Percentiles rank a stretch among this genome's conserved stretches.
phyloP scores from a whole-genome alignment of 2,888 invertebrate species.

The Eupithecia subfuscata region DNA sequence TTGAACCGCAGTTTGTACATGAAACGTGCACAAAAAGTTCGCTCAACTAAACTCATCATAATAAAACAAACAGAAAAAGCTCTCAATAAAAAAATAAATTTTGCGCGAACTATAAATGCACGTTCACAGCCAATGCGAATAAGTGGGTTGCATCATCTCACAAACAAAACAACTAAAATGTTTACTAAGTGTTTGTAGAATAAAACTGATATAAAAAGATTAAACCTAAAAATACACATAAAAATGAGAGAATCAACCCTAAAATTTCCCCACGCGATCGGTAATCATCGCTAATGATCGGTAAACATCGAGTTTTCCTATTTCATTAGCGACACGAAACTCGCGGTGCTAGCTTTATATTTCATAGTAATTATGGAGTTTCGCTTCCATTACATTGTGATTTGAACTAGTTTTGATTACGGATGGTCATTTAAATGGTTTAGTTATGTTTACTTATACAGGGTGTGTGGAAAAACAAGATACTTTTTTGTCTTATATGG shows the following conservation, averaged over 20 bases:
- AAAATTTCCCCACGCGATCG: constrained; percentile 43
- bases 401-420: constrained; percentile 10
- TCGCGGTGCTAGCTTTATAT: constrained; percentile 41
- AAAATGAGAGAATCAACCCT: constrained; percentile 21
- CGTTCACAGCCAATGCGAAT: neutral
- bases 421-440: constrained; percentile 3
- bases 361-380: constrained; percentile 19
- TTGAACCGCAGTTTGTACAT: no score
- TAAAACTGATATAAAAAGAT: neutral
- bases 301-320: constrained; percentile 51
- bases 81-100: no score
- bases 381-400: constrained; percentile 10
- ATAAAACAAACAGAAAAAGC: no score
- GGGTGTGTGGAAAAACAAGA: neutral
- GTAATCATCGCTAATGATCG: constrained; percentile 57
- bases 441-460: constrained; percentile 6
- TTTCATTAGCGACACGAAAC: constrained; percentile 47
- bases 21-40: no score
- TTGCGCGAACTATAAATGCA: no score
- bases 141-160: no score
- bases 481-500: no score
- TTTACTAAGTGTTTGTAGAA: neutral
- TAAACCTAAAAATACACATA: neutral
- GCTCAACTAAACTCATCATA: no score
- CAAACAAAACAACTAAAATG: no score